phyloP scores from a whole-genome alignment of 2,113 vertebrate genomes.

The Sigmodon hispidus region DNA sequence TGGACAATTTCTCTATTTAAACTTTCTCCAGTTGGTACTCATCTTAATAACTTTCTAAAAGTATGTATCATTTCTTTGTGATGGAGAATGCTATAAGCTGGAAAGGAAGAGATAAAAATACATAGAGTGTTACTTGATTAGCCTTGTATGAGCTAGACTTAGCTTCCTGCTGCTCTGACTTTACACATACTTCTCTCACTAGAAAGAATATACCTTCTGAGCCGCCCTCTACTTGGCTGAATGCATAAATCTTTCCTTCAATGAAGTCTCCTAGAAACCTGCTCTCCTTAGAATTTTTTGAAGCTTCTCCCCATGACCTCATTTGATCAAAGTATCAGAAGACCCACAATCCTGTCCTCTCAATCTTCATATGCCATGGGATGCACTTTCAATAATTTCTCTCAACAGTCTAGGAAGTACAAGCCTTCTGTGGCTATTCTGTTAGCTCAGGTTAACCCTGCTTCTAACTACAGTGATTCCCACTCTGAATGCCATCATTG shows the following conservation, averaged over 20 bases:
- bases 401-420: neutral
- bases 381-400: neutral
- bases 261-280: neutral
- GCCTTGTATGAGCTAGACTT: neutral
- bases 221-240: neutral
- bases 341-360: neutral
- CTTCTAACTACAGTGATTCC: neutral
- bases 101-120: neutral
- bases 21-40: neutral
- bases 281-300: neutral
- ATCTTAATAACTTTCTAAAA: neutral
- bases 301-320: neutral
- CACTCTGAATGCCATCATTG: neutral
- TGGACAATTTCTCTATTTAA: neutral
- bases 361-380: neutral
- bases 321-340: neutral
- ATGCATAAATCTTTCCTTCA: neutral
- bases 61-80: neutral
- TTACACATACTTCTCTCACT: neutral
- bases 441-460: neutral
- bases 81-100: neutral
- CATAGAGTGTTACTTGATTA: neutral
- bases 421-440: neutral
- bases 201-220: neutral
- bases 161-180: neutral